phyloP scores from a whole-genome alignment of 2,888 invertebrate genomes.

The Nomada fabriciana region DNA sequence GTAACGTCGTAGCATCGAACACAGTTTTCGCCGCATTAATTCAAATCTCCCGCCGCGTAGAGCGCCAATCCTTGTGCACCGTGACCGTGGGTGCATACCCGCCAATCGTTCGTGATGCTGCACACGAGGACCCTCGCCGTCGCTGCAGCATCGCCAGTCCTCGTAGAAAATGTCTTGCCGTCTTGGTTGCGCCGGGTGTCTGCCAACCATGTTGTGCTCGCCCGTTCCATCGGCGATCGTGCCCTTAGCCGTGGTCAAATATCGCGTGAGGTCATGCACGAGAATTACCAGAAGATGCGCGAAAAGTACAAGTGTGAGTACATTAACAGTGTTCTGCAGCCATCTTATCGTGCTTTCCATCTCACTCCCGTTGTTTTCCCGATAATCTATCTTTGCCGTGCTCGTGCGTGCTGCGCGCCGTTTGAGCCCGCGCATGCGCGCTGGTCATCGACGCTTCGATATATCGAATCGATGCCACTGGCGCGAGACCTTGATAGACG shows the following conservation, averaged over 20 bases:
- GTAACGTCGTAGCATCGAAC: slow-evolving; percentile 3
- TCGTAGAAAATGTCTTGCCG: slow-evolving; percentile 46
- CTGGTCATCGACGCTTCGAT: neutral
- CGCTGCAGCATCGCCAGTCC: slow-evolving; percentile 51
- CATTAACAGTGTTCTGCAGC: slow-evolving; percentile 24
- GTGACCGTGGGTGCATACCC: slow-evolving; percentile 42
- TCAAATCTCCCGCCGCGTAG: slow-evolving; percentile 62
- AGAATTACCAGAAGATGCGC: slow-evolving; percentile 78
- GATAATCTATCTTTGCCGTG: neutral
- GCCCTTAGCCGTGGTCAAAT: slow-evolving; percentile 50
- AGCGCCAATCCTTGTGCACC: slow-evolving; percentile 60
- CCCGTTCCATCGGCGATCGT: slow-evolving; percentile 57
- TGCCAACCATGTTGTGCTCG: slow-evolving; percentile 19
- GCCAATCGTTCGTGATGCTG: slow-evolving; percentile 75
- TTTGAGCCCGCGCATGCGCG: slow-evolving; percentile 26
- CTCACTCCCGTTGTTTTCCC: neutral
- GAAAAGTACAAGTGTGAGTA: slow-evolving; percentile 83
- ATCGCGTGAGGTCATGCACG: slow-evolving; percentile 75
- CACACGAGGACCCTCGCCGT: slow-evolving; percentile 70
- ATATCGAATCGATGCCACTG: slow-evolving; percentile 55
- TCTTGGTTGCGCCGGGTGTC: slow-evolving; percentile 31
- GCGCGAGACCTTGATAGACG: slow-evolving; percentile 59
- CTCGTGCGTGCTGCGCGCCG: neutral
- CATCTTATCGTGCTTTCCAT: slow-evolving; percentile 45
- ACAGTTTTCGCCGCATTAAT: neutral